Evolutionary conservation across 1,140 invertebrate species (phyloP).

Genomic region (Nasonia vitripennis): DNA sequence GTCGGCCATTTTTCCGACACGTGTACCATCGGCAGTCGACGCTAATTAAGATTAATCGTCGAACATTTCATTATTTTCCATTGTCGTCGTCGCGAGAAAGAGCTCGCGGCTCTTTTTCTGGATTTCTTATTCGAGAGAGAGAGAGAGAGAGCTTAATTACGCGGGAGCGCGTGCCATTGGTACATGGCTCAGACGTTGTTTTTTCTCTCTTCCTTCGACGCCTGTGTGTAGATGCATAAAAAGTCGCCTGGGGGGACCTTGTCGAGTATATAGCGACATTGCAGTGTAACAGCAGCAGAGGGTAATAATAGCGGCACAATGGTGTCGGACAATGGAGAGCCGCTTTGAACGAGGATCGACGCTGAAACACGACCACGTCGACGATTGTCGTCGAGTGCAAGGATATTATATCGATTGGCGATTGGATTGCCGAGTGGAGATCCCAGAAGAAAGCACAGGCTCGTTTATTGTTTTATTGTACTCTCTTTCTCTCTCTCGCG

Average conservation of each 20-base stretch:
- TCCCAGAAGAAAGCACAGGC: too few species aligned
- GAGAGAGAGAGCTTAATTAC: not conserved
- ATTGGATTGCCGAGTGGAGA: not conserved
- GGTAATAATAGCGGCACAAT: not conserved
- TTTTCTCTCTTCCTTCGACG: not conserved
- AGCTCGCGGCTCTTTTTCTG: not conserved
- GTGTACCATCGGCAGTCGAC: not conserved
- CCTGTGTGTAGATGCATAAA: not conserved
- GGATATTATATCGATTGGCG: not conserved
- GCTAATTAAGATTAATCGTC: not conserved
- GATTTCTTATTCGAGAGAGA: not conserved
- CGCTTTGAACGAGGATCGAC: not conserved
- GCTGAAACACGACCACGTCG: not conserved
- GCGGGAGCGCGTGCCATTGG: not conserved
- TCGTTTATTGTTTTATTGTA: not conserved
- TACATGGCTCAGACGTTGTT: not conserved
- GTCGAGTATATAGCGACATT: not conserved
- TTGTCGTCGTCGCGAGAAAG: not conserved
- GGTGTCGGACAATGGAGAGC: not conserved
- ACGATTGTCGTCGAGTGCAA: not conserved
- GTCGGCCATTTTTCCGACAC: not conserved
- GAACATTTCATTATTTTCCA: not conserved
- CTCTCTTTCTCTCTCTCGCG: too few species aligned
- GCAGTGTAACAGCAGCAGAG: not conserved
- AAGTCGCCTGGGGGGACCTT: not conserved